Conservation (phyloP, 2,888 invertebrate species). For the Mesopsocus fuscifrons region DNA sequence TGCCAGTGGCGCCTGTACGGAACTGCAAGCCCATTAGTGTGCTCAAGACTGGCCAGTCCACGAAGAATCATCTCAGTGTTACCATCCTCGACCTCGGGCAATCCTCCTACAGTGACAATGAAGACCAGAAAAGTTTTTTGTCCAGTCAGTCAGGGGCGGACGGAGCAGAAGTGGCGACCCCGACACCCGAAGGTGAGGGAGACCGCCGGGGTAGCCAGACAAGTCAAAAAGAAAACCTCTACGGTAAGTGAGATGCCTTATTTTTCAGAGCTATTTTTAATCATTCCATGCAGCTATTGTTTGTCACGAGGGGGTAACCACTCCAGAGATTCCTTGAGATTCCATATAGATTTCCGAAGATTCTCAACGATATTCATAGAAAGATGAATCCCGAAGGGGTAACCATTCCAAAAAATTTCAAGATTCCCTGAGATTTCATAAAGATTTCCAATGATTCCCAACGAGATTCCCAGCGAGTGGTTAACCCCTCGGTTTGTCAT, state of each 20-base stretch:
- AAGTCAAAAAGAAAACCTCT: not conserved
- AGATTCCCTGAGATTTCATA: too few species aligned
- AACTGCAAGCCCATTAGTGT: not conserved
- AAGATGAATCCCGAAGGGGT: too few species aligned
- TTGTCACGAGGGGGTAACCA: too few species aligned
- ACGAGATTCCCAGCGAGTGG: too few species aligned
- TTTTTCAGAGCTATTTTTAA: too few species aligned
- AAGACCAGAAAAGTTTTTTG: constrained; percentile 7
- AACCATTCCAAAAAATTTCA: too few species aligned
- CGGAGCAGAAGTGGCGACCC: not conserved
- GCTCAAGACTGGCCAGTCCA: constrained; percentile 2
- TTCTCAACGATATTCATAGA: too few species aligned
- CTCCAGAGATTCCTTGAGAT: too few species aligned
- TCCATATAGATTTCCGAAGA: too few species aligned
- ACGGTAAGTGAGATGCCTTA: constrained; percentile 1
- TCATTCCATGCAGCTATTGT: too few species aligned
- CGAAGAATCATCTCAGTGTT: constrained; percentile 16
- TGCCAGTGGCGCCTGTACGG: not conserved
- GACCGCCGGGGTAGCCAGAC: constrained; percentile 2
- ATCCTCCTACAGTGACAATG: constrained; percentile 14
- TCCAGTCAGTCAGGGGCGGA: not conserved
- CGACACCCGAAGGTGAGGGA: not conserved
- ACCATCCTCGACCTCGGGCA: constrained; percentile 16
- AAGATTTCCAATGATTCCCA: too few species aligned
- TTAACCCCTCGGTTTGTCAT: too few species aligned